Evolutionary conservation across 2,113 vertebrate species (phyloP).

Genomic region (Apodemus speciosus): DNA sequence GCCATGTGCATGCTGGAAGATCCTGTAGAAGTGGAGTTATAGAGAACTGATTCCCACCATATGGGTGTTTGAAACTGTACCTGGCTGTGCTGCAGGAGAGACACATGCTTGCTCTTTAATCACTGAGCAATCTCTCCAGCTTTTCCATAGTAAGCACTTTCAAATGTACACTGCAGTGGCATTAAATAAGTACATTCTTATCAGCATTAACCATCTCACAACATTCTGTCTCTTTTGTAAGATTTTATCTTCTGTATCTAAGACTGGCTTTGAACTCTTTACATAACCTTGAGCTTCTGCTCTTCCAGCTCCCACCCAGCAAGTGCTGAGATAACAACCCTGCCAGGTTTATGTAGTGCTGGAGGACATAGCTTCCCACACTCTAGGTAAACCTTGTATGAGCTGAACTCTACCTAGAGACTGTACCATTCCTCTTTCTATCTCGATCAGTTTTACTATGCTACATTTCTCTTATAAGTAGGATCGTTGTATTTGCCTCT

Average conservation of each 20-base stretch:
- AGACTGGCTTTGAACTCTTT: not conserved
- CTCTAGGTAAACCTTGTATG: not conserved
- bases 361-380: not conserved
- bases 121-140: not conserved
- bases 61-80: too few species aligned
- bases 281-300: not conserved
- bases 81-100: not conserved
- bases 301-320: not conserved
- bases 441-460: not conserved
- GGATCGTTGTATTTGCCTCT: not conserved
- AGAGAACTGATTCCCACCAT: not conserved
- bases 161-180: not conserved
- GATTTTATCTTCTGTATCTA: not conserved
- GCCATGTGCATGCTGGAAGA: not conserved
- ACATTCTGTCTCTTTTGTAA: not conserved
- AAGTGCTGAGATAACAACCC: not conserved
- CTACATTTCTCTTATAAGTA: not conserved
- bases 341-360: not conserved
- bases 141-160: not conserved
- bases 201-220: not conserved
- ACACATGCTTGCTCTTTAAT: not conserved
- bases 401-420: not conserved
- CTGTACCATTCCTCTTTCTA: not conserved
- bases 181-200: constrained; percentile 1
- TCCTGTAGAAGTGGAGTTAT: not conserved